phyloP scores from a whole-genome alignment of 2,888 invertebrate genomes.

The Drosophila lutescens region DNA sequence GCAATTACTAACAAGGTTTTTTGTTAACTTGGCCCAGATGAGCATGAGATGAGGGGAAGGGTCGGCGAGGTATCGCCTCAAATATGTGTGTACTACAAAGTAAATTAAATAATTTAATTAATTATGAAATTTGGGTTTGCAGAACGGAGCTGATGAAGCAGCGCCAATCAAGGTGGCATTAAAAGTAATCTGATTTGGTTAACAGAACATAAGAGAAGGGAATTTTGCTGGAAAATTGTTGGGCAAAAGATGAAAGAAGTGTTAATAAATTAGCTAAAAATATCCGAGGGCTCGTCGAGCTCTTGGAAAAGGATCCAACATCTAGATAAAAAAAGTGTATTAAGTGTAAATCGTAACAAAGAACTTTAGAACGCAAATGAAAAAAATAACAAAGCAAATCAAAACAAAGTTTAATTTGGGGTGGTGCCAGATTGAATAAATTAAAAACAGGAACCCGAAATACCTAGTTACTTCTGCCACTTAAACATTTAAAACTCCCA shows the following conservation, averaged over 20 bases:
- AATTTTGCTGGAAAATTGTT: conserved; percentile 24
- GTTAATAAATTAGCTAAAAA: conserved; percentile 33
- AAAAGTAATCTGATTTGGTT: conserved; percentile 47
- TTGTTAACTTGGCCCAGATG: conserved; percentile 46
- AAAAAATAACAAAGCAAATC: not conserved
- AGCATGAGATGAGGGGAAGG: not conserved
- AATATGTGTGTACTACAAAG: conserved; percentile 55
- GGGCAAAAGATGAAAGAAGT: conserved; percentile 33
- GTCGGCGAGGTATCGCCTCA: conserved; percentile 9
- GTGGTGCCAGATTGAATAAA: conserved; percentile 14
- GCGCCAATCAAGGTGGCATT: conserved; percentile 51
- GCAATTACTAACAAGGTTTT: conserved; percentile 80
- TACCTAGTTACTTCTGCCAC: conserved; percentile 32
- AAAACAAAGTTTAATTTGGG: conserved; percentile 19
- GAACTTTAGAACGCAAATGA: not conserved
- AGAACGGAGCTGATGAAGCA: conserved; percentile 40
- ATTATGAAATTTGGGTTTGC: conserved; percentile 67
- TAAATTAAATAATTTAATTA: conserved; percentile 74
- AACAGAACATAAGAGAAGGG: conserved; percentile 16
- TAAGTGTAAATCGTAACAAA: not conserved
- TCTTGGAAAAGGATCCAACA: not conserved
- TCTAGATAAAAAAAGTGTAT: not conserved
- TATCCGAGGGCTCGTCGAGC: not conserved
- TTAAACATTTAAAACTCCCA: conserved; percentile 26
- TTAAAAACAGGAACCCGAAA: conserved; percentile 15